phyloP scores from a whole-genome alignment of 2,888 invertebrate genomes.

The Caenorhabditis afra region DNA sequence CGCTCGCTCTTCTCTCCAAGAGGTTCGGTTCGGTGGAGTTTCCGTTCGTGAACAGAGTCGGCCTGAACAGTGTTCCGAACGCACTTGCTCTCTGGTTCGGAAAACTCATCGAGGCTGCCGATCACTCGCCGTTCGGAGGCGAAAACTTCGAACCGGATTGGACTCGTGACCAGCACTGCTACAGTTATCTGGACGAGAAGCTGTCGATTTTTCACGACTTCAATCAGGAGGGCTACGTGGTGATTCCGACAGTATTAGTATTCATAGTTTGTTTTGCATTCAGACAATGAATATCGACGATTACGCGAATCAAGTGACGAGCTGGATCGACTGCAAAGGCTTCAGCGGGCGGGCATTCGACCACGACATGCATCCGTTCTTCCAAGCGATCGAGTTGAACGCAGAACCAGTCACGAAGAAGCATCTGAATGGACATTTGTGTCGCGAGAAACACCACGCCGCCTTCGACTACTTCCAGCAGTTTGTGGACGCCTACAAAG shows the following conservation, averaged over 20 bases:
- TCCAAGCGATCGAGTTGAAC: conserved; percentile 1
- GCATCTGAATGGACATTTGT: conserved; percentile 12
- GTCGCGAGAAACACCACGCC: conserved; percentile 47
- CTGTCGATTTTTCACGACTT: neutral
- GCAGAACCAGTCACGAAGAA: conserved; percentile 16
- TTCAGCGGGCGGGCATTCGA: conserved; percentile 55
- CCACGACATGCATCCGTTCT: conserved; percentile 62
- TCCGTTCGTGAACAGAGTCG: conserved; percentile 67
- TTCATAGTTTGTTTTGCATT: too few relatives aligned
- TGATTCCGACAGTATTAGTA: neutral
- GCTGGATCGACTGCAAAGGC: conserved; percentile 61
- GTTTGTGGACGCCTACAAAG: conserved; percentile 60
- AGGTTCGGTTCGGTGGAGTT: conserved; percentile 53
- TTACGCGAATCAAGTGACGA: conserved; percentile 59
- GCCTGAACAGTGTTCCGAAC: conserved; percentile 66
- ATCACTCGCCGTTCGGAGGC: neutral
- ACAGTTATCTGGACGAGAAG: neutral
- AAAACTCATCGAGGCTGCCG: neutral
- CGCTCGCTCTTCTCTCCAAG: conserved; percentile 23
- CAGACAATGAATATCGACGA: conserved; percentile 59
- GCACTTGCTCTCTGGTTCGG: conserved; percentile 60
- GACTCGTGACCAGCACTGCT: neutral
- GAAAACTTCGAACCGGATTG: neutral
- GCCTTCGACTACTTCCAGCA: conserved; percentile 54
- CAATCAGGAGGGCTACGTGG: neutral